Base-by-base conservation (phyloP, 1,140 invertebrate genomes). In the Metaphire vulgaris region DNA sequence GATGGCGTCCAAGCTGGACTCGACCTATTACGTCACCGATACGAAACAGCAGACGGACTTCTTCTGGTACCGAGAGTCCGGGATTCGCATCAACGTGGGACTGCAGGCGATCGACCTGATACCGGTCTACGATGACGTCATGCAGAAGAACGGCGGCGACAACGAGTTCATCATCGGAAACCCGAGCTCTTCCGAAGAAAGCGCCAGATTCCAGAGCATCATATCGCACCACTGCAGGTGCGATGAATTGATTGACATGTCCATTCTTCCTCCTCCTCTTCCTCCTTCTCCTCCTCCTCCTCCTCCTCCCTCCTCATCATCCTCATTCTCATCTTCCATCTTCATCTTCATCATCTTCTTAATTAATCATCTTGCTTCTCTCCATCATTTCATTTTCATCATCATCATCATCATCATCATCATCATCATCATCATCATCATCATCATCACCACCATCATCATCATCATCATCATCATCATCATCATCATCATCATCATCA, bases 41-140 rank as follows among this genome's bases (percentile, higher is more conserved):
- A 82, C 83, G 75, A 81, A 82, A 76, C 83, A 83, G 75, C 33
- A 75, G 2, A 76, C 80, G 66, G 79, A 82, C 78, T 83, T 83
- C 66, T 80, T 80, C 26, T 83, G 82, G 79, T 75, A 78, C 67
- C 79, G 83, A 14, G 79, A 79, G 15, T 82, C 83, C 0, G 72
- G 72, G 14, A 15, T 73, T n/a, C 56, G 72, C n/a, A 79, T 84
- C 28, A 82, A 81, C 15, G 76, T 83, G 31, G 79, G 81, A 34
- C 76, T 84, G 26, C 80, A 80, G 1, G 79, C 80, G 15, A 79
- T 82, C 2, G 81, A 78, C 79, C 75, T 83, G 29, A 72, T 83
- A 2, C 82, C 82, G 0, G 77, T 80, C 41, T 84, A 83, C 73
- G 78, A 79, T 30, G 83, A 82, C 69, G 72, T 83, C n/a, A 79